Conservation (phyloP, 2,888 invertebrate species). For the Drosophila fulvimacula region DNA sequence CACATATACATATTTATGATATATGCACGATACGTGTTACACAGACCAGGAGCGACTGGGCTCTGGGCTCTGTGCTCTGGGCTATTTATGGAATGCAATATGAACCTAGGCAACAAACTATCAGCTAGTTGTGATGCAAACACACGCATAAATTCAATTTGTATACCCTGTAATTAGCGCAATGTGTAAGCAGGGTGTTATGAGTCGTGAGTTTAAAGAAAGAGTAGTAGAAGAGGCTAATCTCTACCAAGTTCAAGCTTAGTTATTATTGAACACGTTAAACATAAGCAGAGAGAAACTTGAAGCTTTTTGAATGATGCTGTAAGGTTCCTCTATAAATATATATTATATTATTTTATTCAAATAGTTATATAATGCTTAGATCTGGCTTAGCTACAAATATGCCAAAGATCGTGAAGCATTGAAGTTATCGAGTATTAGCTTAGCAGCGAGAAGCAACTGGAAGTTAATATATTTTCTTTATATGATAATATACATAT, state of each 20-base stretch:
- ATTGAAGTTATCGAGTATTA: neutral
- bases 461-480: too few relatives aligned
- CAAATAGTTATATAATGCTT: neutral
- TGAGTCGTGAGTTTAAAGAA: neutral
- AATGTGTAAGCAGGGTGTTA: neutral
- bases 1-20: constrained; percentile 1
- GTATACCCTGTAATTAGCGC: neutral
- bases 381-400: neutral
- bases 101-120: constrained; percentile 8
- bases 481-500: too few relatives aligned
- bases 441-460: neutral
- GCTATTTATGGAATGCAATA: constrained; percentile 37
- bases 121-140: constrained; percentile 7
- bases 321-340: neutral
- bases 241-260: neutral
- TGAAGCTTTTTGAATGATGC: neutral
- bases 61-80: constrained; percentile 13
- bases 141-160: neutral
- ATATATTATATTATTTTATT: neutral
- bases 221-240: neutral
- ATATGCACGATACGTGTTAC: constrained; percentile 1
- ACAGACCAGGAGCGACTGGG: constrained; percentile 9
- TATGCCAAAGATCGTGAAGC: neutral
- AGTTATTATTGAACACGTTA: neutral
- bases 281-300: neutral